Conservation (phyloP, 2,797 vertebrate genomes). For the Sciaenops ocellatus region DNA sequence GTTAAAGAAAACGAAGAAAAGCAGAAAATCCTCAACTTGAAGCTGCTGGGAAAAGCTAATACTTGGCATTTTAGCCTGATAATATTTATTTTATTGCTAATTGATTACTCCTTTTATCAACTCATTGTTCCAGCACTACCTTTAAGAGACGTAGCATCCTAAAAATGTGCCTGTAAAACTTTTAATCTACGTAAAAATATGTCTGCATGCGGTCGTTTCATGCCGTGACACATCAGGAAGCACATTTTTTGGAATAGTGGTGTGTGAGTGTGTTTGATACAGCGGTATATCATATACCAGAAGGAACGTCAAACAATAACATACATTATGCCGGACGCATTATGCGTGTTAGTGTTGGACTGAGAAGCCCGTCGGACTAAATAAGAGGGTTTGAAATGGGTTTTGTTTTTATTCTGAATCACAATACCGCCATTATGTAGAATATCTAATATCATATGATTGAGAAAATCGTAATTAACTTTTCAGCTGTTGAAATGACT, state of each 20-base stretch:
- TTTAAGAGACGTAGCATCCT: not conserved
- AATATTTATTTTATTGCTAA: not conserved
- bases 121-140: not conserved
- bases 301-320: slow-evolving; percentile 45
- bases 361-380: slow-evolving; percentile 22
- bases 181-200: not conserved
- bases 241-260: slow-evolving; percentile 21
- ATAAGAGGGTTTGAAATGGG: slow-evolving; percentile 35
- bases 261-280: not conserved
- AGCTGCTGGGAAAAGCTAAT: not conserved
- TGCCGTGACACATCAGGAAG: slow-evolving; percentile 18
- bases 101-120: not conserved
- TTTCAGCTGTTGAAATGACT: slow-evolving; percentile 37
- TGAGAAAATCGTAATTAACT: slow-evolving; percentile 40
- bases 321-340: slow-evolving; percentile 16
- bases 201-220: slow-evolving; percentile 14
- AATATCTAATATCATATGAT: slow-evolving; percentile 30
- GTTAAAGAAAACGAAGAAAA: not conserved
- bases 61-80: not conserved
- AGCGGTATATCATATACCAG: slow-evolving; percentile 1
- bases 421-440: slow-evolving; percentile 33
- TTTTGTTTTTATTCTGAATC: slow-evolving; percentile 42
- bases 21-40: not conserved
- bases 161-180: not conserved
- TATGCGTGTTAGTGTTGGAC: slow-evolving; percentile 20